phyloP scores from a whole-genome alignment of 2,113 vertebrate genomes.

The Rattus rattus region DNA sequence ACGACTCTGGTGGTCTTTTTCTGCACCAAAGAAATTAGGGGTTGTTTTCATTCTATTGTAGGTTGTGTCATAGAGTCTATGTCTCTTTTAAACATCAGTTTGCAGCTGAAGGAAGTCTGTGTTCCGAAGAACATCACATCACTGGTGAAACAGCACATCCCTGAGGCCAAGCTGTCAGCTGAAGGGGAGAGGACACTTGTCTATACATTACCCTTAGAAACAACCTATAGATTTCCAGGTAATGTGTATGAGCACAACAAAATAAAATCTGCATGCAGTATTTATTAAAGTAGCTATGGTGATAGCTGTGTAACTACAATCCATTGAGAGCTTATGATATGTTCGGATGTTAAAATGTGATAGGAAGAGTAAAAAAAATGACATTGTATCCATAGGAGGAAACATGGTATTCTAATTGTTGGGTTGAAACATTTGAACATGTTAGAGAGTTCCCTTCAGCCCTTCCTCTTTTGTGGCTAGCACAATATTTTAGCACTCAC shows the following conservation, averaged over 20 bases:
- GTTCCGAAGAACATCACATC: neutral
- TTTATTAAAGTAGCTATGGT: neutral
- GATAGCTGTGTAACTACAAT: neutral
- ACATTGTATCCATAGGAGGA: neutral
- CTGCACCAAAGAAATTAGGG: neutral
- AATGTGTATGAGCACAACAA: neutral
- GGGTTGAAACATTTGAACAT: neutral
- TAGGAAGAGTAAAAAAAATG: neutral
- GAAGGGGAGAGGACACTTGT: conserved; percentile 89
- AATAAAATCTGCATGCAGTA: conserved; percentile 8
- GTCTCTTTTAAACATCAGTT: conserved; percentile 3
- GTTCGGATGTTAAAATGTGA: neutral
- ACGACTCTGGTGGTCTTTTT: neutral
- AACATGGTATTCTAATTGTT: neutral
- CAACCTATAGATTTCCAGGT: conserved; percentile 90
- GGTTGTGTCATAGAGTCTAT: neutral
- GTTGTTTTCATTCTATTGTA: neutral
- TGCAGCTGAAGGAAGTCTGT: neutral
- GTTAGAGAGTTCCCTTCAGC: neutral
- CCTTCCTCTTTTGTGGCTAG: neutral
- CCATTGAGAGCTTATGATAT: neutral
- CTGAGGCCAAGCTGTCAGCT: conserved; percentile 87
- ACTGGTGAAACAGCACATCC: conserved; percentile 84
- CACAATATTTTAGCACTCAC: neutral
- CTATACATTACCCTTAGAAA: conserved; percentile 91